phyloP scores from a whole-genome alignment of 2,797 vertebrate species.

The Oreochromis mossambicus region DNA sequence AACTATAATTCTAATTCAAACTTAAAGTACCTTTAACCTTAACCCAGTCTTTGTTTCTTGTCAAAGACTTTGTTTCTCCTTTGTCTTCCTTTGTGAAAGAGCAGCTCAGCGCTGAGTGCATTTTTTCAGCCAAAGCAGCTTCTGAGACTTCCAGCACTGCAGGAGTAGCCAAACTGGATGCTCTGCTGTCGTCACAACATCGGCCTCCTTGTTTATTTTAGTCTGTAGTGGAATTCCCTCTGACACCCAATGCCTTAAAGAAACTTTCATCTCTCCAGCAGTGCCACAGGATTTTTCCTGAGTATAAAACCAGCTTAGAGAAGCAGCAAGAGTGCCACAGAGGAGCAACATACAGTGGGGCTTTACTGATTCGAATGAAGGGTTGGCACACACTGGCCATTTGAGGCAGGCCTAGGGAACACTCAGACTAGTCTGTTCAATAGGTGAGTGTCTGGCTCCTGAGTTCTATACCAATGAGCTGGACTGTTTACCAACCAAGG shows the following conservation, averaged over 20 bases:
- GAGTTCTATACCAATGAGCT: conserved; percentile 43
- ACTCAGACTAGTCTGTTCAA: conserved; percentile 51
- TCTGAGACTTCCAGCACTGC: conserved; percentile 17
- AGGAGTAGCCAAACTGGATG: conserved; percentile 25
- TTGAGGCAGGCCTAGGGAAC: conserved; percentile 57
- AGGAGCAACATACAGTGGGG: conserved; percentile 44
- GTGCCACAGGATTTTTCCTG: conserved; percentile 54
- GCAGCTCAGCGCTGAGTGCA: conserved; percentile 23
- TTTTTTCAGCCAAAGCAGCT: conserved; percentile 27
- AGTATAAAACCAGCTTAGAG: conserved; percentile 44
- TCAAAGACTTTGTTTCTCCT: not conserved
- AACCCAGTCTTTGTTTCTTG: not conserved
- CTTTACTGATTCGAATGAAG: conserved; percentile 67
- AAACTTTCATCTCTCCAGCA: conserved; percentile 55
- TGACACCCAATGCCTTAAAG: conserved; percentile 64
- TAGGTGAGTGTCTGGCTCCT: conserved; percentile 63
- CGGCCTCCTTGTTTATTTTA: conserved; percentile 61
- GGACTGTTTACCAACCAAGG: conserved; percentile 53
- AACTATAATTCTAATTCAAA: not conserved
- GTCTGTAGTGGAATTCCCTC: conserved; percentile 63
- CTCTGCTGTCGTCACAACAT: conserved; percentile 56
- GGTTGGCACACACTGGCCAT: conserved; percentile 58
- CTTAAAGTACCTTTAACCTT: not conserved
- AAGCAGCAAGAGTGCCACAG: conserved; percentile 41
- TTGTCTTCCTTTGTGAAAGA: conserved; percentile 21